Evolutionary conservation across 2,797 vertebrate genomes (phyloP).

Genomic region (Alauda arvensis): DNA sequence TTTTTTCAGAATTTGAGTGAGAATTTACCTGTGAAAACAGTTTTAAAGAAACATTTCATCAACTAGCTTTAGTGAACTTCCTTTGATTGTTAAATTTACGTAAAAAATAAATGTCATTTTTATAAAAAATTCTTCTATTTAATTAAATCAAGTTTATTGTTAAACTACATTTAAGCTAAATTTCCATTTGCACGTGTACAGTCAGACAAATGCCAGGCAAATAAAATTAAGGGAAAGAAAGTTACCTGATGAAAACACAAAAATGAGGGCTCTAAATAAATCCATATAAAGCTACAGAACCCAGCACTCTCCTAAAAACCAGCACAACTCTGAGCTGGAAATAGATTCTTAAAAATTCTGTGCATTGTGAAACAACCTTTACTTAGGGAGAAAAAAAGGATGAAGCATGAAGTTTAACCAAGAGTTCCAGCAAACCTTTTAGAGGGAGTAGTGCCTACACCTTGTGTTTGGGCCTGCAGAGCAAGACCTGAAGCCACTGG

Average conservation of each 20-base stretch:
- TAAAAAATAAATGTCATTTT: background rate
- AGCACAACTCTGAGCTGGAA: background rate
- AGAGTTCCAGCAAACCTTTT: background rate
- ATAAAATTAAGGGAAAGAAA: background rate
- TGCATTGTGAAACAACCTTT: background rate
- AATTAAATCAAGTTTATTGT: background rate
- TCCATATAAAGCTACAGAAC: background rate
- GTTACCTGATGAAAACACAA: background rate
- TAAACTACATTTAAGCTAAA: background rate
- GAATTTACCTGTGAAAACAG: background rate
- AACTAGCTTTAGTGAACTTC: background rate
- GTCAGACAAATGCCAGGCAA: background rate
- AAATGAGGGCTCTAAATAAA: background rate
- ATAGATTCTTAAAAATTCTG: background rate
- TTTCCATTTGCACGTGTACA: background rate
- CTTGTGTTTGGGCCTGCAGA: background rate
- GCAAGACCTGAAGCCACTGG: background rate
- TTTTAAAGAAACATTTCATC: background rate
- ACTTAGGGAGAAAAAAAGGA: background rate
- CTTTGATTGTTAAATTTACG: background rate
- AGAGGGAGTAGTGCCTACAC: background rate
- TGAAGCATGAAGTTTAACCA: background rate
- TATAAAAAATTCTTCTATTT: background rate
- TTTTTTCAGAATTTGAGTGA: background rate
- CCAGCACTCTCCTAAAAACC: background rate